Percentiles rank a stretch among this genome's conserved stretches.
These are phyloP conservation scores for Megastigmus dorsalis DNA, from an alignment of 2,888 invertebrate species.

Conservation along the genomic window DNA sequence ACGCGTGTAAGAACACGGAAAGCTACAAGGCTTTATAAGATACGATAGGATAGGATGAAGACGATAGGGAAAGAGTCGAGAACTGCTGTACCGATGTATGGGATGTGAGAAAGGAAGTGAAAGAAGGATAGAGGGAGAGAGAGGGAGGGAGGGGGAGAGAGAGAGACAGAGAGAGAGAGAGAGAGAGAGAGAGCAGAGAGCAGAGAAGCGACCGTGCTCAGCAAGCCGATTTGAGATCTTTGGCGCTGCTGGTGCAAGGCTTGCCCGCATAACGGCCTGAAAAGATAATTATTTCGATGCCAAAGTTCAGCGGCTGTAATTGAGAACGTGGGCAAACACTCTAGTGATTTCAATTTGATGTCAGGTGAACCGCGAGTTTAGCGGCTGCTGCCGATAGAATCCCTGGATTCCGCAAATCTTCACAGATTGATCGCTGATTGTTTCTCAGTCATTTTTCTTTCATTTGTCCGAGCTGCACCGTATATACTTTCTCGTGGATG, in stretches of 20 bases:
- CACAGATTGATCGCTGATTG: background rate
- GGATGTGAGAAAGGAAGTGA: background rate
- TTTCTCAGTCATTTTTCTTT: too few species aligned
- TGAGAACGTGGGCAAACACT: constrained; percentile 72
- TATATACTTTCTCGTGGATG: too few species aligned
- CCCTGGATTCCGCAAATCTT: background rate
- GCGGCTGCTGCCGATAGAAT: background rate
- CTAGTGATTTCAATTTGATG: constrained; percentile 70
- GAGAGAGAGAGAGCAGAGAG: background rate
- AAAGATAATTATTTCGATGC: constrained; percentile 71
- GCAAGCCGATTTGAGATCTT: constrained; percentile 10
- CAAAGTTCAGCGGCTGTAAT: constrained; percentile 70
- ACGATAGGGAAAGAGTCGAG: constrained; percentile 29
- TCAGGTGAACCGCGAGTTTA: constrained; percentile 9
- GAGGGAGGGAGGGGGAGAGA: too few species aligned
- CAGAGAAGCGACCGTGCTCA: background rate
- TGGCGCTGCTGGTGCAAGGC: constrained; percentile 19
- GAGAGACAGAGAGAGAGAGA: background rate
- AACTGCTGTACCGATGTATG: constrained; percentile 15
- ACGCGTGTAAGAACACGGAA: constrained; percentile 33
- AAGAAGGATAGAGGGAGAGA: background rate
- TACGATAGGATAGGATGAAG: constrained; percentile 38
- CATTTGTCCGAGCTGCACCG: too few species aligned
- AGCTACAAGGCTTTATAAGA: constrained; percentile 38
- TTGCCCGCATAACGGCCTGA: constrained; percentile 64